Conservation (phyloP, 2,797 vertebrate genomes). For the Otolemur crassicaudatus region DNA sequence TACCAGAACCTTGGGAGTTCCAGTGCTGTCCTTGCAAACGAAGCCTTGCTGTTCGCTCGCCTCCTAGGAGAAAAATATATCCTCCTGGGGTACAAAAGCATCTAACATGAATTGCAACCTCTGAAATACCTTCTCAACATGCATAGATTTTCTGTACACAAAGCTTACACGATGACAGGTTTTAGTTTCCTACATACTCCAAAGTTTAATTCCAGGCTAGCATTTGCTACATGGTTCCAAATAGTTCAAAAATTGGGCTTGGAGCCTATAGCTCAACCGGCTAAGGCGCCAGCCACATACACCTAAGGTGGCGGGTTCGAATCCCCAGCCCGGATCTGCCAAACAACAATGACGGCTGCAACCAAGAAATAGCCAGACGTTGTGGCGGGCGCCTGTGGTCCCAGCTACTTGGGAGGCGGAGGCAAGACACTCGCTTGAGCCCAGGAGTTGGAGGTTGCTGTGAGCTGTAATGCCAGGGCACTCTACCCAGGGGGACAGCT, state of each 20-base stretch:
- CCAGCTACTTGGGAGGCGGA: no score
- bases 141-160: not conserved
- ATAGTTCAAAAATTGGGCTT: conserved; percentile 17
- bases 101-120: not conserved
- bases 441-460: no score
- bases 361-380: no score
- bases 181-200: conserved; percentile 44
- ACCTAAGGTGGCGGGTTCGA: no score
- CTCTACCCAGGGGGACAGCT: no score
- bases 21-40: rapidly evolving
- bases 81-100: not conserved
- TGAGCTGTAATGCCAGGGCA: no score
- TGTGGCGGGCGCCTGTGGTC: no score
- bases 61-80: not conserved
- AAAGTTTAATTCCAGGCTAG: conserved; percentile 51
- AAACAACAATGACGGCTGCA: no score
- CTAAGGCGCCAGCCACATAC: no score
- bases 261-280: no score
- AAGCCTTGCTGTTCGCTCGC: not conserved
- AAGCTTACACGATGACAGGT: not conserved
- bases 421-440: no score
- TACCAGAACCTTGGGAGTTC: rapidly evolving
- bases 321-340: no score
- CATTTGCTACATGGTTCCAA: conserved; percentile 50
- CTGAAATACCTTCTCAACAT: not conserved